phyloP scores from a whole-genome alignment of 2,888 invertebrate genomes.

The Mythimna impura region DNA sequence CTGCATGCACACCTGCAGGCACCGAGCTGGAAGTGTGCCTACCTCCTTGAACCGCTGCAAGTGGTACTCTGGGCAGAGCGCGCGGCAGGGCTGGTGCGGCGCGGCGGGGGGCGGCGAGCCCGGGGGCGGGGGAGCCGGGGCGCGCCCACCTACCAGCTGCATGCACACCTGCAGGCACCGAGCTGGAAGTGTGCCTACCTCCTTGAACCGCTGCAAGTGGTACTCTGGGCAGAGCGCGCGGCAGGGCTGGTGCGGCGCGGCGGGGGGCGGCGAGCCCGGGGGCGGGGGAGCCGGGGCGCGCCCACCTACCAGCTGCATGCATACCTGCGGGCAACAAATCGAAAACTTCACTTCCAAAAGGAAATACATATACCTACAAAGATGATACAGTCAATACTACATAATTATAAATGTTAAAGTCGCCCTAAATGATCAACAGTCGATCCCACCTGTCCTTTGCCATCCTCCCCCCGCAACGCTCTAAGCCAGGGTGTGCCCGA shows the following conservation, averaged over 20 bases:
- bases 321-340: constrained; percentile 73
- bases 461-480: too few relatives aligned
- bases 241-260: constrained; percentile 72
- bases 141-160: constrained; percentile 50
- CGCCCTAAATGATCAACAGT: too few relatives aligned
- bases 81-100: constrained; percentile 74
- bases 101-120: constrained; percentile 78
- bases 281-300: constrained; percentile 78
- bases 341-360: background rate
- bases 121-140: constrained; percentile 73
- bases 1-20: too few relatives aligned
- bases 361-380: too few relatives aligned
- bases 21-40: background rate
- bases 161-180: constrained; percentile 73
- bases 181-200: constrained; percentile 1
- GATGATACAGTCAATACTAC: too few relatives aligned
- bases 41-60: constrained; percentile 72
- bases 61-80: constrained; percentile 85
- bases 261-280: constrained; percentile 79
- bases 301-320: constrained; percentile 85
- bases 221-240: constrained; percentile 84
- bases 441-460: too few relatives aligned
- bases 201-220: constrained; percentile 77
- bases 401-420: too few relatives aligned
- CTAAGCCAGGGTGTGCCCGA: too few relatives aligned